Conservation (phyloP, 2,113 vertebrate genomes). For the Myotis davidii region DNA sequence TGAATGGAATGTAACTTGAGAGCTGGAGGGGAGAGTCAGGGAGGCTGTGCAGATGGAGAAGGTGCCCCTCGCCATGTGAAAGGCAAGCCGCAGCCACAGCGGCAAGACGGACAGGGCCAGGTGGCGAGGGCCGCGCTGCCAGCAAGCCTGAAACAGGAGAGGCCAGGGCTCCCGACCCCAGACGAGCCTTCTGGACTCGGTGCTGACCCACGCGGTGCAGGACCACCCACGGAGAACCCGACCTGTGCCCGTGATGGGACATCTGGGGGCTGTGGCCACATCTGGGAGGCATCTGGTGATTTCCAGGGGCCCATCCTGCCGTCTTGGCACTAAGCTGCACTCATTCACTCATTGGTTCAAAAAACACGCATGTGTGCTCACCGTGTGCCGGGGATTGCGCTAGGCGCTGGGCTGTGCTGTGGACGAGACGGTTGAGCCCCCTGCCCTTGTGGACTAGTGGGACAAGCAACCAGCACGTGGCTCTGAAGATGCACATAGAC, state of each 20-base stretch:
- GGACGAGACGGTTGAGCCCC: neutral
- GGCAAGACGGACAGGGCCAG: constrained; percentile 71
- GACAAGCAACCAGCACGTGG: neutral
- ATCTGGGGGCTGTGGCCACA: neutral
- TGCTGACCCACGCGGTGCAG: neutral
- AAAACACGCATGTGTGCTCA: neutral
- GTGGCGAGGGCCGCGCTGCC: constrained; percentile 75
- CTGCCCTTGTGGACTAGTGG: rapidly evolving
- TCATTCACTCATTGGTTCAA: neutral
- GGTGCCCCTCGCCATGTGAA: neutral
- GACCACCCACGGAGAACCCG: constrained; percentile 49
- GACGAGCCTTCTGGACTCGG: neutral
- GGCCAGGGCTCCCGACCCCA: neutral
- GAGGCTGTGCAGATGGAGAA: constrained; percentile 69
- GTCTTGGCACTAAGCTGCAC: neutral
- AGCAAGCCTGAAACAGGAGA: neutral
- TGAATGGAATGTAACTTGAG: constrained; percentile 74
- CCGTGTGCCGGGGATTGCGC: too few relatives aligned
- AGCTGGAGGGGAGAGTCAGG: neutral
- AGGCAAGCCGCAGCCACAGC: neutral
- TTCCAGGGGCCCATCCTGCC: neutral
- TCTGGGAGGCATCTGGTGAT: neutral
- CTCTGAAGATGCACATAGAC: rapidly evolving
- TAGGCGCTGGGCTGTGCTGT: rapidly evolving
- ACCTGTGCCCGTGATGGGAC: neutral